Evolutionary conservation across 2,888 invertebrate genomes (phyloP).

Genomic region (Bibio marci): DNA sequence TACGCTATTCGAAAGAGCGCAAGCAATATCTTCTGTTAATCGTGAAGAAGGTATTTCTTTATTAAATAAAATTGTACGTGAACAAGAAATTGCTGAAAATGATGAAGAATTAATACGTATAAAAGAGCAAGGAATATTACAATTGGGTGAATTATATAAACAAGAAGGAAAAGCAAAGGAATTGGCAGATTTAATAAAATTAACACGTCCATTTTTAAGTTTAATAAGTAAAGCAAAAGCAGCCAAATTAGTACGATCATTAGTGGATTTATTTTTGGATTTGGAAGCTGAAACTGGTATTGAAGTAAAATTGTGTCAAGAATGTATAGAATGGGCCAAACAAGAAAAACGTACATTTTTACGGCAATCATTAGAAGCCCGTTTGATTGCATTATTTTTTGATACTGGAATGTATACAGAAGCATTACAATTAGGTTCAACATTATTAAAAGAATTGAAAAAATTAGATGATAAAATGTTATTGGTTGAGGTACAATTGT

Average conservation of each 20-base stretch:
- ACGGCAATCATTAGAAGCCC: slow-evolving; percentile 86
- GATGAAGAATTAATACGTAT: slow-evolving; percentile 82
- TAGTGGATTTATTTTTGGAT: slow-evolving; percentile 95
- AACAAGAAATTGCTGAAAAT: slow-evolving; percentile 57
- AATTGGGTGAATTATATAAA: slow-evolving; percentile 81
- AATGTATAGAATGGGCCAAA: slow-evolving; percentile 99
- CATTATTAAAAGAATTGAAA: slow-evolving; percentile 85
- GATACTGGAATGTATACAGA: slow-evolving; percentile 82
- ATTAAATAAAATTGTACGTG: slow-evolving; percentile 60
- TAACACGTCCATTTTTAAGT: slow-evolving; percentile 86
- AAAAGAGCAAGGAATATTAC: slow-evolving; percentile 87
- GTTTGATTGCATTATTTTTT: slow-evolving; percentile 87
- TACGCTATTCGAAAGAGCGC: slow-evolving; percentile 74
- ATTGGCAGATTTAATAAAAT: slow-evolving; percentile 81
- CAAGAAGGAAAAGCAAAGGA: slow-evolving; percentile 88
- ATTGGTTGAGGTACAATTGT: slow-evolving; percentile 90
- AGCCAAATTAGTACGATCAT: slow-evolving; percentile 87
- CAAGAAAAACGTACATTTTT: slow-evolving; percentile 94
- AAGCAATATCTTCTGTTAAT: slow-evolving; percentile 55
- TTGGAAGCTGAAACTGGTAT: slow-evolving; percentile 93
- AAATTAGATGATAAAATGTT: slow-evolving; percentile 98
- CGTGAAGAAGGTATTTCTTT: slow-evolving; percentile 58
- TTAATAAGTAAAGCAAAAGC: slow-evolving; percentile 98
- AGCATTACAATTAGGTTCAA: slow-evolving; percentile 68
- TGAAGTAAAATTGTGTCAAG: slow-evolving; percentile 83